phyloP scores from a whole-genome alignment of 2,113 vertebrate species.

The Sminthopsis crassicaudata region DNA sequence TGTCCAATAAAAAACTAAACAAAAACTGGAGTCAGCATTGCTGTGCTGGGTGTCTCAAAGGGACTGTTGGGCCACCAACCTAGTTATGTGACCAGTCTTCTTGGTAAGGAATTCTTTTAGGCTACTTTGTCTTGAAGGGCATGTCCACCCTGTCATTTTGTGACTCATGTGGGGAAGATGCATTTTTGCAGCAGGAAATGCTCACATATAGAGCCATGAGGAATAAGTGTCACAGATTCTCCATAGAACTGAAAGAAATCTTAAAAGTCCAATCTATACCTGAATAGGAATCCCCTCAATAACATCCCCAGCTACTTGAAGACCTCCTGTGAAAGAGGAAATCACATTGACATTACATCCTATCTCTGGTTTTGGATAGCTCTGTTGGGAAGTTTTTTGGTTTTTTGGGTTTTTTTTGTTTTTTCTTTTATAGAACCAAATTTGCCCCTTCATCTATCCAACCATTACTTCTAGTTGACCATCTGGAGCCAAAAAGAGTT shows the following conservation, averaged over 20 bases:
- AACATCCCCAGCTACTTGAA: not conserved
- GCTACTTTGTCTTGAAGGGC: constrained; percentile 53
- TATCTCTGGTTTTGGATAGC: not conserved
- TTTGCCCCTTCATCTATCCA: not conserved
- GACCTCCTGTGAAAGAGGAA: not conserved
- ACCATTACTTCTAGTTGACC: not conserved
- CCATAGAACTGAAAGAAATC: not conserved
- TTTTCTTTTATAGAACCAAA: not conserved
- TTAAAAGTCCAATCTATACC: not conserved
- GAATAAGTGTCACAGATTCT: not conserved
- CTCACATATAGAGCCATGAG: constrained; percentile 54
- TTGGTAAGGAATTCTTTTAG: constrained; percentile 39
- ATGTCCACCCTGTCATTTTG: constrained; percentile 48
- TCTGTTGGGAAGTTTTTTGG: not conserved
- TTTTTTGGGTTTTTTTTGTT: no score
- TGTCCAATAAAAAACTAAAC: not conserved
- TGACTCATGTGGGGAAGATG: constrained; percentile 6
- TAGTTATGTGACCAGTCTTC: not conserved
- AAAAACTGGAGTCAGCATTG: not conserved
- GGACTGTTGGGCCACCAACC: not conserved
- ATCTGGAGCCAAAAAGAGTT: not conserved
- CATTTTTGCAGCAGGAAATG: constrained; percentile 43
- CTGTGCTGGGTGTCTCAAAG: not conserved
- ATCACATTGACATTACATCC: not conserved
- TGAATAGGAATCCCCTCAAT: not conserved